Evolutionary conservation across 2,113 vertebrate genomes (phyloP).

Genomic region (Triplophysa tibetana): DNA sequence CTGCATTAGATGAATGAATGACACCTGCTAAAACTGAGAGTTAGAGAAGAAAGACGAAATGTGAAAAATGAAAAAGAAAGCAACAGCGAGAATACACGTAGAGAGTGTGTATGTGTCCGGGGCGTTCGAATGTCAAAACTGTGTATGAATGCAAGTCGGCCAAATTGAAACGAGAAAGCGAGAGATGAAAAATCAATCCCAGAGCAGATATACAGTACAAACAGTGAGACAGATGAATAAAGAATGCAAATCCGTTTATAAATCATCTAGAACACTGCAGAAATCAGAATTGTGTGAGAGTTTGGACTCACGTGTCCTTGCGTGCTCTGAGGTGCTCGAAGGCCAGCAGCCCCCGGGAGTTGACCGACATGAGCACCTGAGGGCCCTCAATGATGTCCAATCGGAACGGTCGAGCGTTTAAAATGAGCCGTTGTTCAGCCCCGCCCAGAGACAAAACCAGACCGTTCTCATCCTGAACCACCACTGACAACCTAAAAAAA

Average conservation of each 20-base stretch:
- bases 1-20: too few species aligned
- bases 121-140: not conserved
- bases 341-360: constrained; percentile 85
- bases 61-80: not conserved
- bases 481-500: constrained; percentile 76
- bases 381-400: constrained; percentile 84
- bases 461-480: constrained; percentile 83
- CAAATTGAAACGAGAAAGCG: too few species aligned
- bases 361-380: constrained; percentile 86
- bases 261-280: not conserved
- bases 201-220: not conserved
- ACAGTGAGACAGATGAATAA: not conserved
- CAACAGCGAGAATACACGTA: not conserved
- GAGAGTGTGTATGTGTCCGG: not conserved
- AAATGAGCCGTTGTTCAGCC: constrained; percentile 79
- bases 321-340: constrained; percentile 86
- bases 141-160: not conserved
- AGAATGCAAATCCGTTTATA: not conserved
- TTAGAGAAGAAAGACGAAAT: not conserved
- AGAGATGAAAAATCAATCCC: not conserved
- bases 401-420: constrained; percentile 85
- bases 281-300: not conserved
- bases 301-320: constrained; percentile 88
- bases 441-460: constrained; percentile 81
- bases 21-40: not conserved